Evolutionary conservation across 2,797 vertebrate species (phyloP).

Genomic region (Hyperoplus immaculatus): DNA sequence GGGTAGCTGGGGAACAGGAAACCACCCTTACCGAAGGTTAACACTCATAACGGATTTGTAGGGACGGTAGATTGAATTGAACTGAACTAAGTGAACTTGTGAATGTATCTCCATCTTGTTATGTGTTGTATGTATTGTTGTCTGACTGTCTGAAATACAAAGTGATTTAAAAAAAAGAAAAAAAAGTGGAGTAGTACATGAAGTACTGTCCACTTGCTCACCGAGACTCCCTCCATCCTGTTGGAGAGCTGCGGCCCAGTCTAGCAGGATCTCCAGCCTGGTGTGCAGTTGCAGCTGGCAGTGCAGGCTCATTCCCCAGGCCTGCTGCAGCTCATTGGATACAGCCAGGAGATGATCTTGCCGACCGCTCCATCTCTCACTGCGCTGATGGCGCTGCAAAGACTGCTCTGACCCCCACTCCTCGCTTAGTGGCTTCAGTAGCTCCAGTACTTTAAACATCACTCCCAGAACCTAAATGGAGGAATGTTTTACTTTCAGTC

Average conservation of each 20-base stretch:
- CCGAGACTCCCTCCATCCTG: constrained; percentile 85
- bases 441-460: constrained; percentile 78
- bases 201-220: constrained; percentile 55
- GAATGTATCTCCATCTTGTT: too few relatives aligned
- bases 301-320: constrained; percentile 79
- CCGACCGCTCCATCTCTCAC: constrained; percentile 50
- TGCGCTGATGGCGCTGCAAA: constrained; percentile 41
- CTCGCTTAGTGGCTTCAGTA: constrained; percentile 75
- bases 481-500: not conserved
- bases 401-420: constrained; percentile 69
- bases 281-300: constrained; percentile 82
- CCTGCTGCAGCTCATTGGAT: constrained; percentile 78
- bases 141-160: too few relatives aligned
- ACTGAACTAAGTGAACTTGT: too few relatives aligned
- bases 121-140: too few relatives aligned
- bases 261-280: constrained; percentile 82
- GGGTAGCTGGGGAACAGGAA: too few relatives aligned
- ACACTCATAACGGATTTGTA: too few relatives aligned
- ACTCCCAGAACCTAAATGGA: constrained; percentile 74
- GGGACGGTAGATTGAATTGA: too few relatives aligned
- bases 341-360: constrained; percentile 74
- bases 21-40: too few relatives aligned
- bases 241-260: constrained; percentile 75
- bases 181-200: too few relatives aligned
- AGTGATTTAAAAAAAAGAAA: too few relatives aligned